Conservation (phyloP, 1,140 invertebrate genomes). For the Archivesica marissinica region DNA sequence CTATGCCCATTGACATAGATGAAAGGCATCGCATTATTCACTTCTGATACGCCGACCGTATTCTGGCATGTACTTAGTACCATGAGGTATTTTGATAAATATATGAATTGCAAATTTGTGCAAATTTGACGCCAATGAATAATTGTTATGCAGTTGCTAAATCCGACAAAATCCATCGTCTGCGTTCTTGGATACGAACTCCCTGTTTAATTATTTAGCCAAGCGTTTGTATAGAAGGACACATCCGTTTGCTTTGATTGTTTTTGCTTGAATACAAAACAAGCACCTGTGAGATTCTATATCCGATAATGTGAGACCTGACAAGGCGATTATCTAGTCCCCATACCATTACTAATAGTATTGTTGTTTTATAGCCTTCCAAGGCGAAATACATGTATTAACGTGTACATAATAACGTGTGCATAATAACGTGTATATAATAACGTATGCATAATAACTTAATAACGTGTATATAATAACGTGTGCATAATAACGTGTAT, state of each 20-base stretch:
- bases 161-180: slow-evolving; percentile 15
- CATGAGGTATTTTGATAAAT: slow-evolving; percentile 37
- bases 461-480: too few relatives aligned
- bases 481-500: too few relatives aligned
- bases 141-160: slow-evolving; percentile 36
- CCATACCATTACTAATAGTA: too few relatives aligned
- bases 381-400: too few relatives aligned
- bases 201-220: neutral
- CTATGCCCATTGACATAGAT: slow-evolving; percentile 24
- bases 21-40: slow-evolving; percentile 43
- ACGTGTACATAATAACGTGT: too few relatives aligned
- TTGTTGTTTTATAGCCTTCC: too few relatives aligned
- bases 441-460: too few relatives aligned
- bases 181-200: slow-evolving; percentile 5
- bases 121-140: slow-evolving; percentile 47
- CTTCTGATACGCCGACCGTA: slow-evolving; percentile 19
- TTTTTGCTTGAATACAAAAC: slow-evolving; percentile 4
- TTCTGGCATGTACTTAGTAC: slow-evolving; percentile 15
- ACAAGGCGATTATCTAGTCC: neutral
- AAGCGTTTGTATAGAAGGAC: neutral
- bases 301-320: neutral
- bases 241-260: neutral
- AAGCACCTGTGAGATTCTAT: neutral
- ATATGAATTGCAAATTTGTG: slow-evolving; percentile 61
- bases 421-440: too few relatives aligned